phyloP scores from a whole-genome alignment of 2,888 invertebrate genomes.

The Cryptus armator region DNA sequence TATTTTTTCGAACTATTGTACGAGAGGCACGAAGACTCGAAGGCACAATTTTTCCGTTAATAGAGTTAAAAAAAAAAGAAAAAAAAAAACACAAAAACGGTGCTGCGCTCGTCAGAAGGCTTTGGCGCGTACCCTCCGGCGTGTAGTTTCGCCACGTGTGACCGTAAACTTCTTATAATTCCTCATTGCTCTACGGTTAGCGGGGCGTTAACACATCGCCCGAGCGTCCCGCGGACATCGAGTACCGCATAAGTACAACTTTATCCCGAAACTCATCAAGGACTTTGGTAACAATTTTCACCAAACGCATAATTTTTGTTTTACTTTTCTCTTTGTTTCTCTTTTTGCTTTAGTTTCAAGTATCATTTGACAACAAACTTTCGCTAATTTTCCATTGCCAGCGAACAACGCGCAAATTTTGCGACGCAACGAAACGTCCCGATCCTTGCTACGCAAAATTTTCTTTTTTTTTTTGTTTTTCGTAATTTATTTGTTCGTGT shows the following conservation, averaged over 20 bases:
- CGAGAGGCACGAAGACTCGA: constrained; percentile 10
- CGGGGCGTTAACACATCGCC: not conserved
- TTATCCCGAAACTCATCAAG: not conserved
- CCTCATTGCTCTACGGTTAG: not conserved
- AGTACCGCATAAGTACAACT: not conserved
- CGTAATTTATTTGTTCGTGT: not conserved
- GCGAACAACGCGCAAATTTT: not conserved
- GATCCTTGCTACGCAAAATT: constrained; percentile 22
- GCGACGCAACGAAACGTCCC: constrained; percentile 10
- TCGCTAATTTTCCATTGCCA: constrained; percentile 3
- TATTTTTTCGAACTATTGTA: not conserved
- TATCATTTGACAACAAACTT: constrained; percentile 25
- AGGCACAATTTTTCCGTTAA: not conserved
- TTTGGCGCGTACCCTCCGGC: not conserved
- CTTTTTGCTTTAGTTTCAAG: not conserved
- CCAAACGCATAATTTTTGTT: not conserved
- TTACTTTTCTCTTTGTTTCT: not conserved
- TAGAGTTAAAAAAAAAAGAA: not conserved
- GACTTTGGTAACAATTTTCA: constrained; percentile 9
- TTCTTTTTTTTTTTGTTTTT: not conserved
- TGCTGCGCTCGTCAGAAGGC: not conserved
- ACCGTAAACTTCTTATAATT: constrained; percentile 5
- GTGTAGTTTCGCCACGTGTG: constrained; percentile 5
- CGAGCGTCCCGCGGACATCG: not conserved
- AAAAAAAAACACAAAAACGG: not conserved